Conservation (phyloP, 2,113 vertebrate genomes). For the Chauna torquata region DNA sequence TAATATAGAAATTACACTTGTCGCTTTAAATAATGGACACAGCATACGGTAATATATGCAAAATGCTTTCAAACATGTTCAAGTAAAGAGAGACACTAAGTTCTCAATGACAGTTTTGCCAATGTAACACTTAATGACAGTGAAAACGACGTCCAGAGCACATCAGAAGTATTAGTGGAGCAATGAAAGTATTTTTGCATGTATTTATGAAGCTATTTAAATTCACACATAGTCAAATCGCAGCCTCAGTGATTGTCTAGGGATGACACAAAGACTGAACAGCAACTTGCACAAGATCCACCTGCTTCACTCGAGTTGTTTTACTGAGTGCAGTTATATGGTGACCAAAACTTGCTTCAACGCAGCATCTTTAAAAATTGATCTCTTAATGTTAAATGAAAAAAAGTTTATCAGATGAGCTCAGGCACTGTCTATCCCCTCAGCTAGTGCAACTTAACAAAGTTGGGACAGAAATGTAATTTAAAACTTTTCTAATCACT, state of each 20-base stretch:
- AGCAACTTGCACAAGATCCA: not conserved
- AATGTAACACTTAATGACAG: not conserved
- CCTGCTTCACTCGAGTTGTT: not conserved
- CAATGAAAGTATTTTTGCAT: not conserved
- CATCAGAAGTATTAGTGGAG: not conserved
- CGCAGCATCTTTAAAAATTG: not conserved
- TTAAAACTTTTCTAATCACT: not conserved
- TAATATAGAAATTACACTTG: conserved; percentile 40
- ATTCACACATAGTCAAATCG: not conserved
- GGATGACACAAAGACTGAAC: not conserved
- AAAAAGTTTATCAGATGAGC: not conserved
- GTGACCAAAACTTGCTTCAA: not conserved
- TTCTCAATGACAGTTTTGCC: conserved; percentile 38
- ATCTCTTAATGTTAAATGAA: not conserved
- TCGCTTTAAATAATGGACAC: conserved; percentile 14
- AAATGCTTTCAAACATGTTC: not conserved
- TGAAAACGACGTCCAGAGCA: conserved; percentile 4
- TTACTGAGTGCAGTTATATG: accelerated
- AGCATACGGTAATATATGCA: not conserved
- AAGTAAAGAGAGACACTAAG: conserved; percentile 5
- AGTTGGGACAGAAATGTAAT: not conserved
- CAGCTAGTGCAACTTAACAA: not conserved
- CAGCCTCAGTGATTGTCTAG: not conserved
- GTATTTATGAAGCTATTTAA: conserved; percentile 39
- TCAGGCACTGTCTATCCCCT: not conserved